Conservation (phyloP, 37 sponge, comb jelly and placozoan species). For the Spongia lamella region DNA sequence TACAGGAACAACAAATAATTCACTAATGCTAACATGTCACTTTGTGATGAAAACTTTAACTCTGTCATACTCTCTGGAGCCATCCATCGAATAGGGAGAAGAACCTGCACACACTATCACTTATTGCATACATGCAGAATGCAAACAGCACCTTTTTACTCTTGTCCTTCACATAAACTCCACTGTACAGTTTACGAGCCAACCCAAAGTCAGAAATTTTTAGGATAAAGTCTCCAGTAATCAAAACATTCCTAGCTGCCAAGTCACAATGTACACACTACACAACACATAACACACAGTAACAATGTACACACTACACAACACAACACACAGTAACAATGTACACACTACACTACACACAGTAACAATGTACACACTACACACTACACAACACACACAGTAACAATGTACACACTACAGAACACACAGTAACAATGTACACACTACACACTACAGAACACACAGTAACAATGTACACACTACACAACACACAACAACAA, state of each 20-base stretch:
- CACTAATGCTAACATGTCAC: conserved; percentile 38
- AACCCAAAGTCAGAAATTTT: conserved; percentile 63
- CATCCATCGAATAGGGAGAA: conserved; percentile 57
- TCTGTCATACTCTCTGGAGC: conserved; percentile 55
- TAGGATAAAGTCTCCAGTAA: conserved; percentile 18
- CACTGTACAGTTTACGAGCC: conserved; percentile 42
- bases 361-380: too few relatives aligned
- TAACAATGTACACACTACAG: too few relatives aligned
- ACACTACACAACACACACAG: too few relatives aligned
- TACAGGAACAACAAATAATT: not conserved
- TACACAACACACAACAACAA: conserved; percentile 37
- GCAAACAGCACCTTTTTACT: too few relatives aligned
- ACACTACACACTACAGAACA: too few relatives aligned
- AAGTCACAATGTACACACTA: conserved; percentile 55
- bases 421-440: too few relatives aligned
- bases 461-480: too few relatives aligned
- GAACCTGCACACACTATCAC: conserved; percentile 1
- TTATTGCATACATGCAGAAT: not conserved
- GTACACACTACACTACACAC: too few relatives aligned
- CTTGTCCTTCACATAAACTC: conserved; percentile 6
- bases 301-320: too few relatives aligned
- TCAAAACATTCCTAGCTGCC: conserved; percentile 61
- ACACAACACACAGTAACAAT: too few relatives aligned
- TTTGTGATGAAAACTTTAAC: conserved; percentile 37
- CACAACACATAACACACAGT: not conserved